phyloP scores from a whole-genome alignment of 2,797 vertebrate genomes.

The Pseudomugil tenellus region DNA sequence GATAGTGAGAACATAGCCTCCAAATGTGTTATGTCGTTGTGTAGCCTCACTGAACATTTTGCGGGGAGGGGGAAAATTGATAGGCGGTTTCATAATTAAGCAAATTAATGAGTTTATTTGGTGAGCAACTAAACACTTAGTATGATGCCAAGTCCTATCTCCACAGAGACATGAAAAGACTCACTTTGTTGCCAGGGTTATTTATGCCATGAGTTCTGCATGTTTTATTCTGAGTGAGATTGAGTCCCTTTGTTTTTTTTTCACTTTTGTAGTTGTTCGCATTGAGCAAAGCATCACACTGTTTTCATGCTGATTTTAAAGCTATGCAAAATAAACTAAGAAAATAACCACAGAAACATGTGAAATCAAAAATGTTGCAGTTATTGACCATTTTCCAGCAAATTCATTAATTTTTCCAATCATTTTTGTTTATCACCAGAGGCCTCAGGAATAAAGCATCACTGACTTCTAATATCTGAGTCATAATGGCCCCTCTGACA shows the following conservation, averaged over 20 bases:
- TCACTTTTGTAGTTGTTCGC: slow-evolving; percentile 34
- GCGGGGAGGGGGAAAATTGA: slow-evolving; percentile 71
- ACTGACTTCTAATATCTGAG: slow-evolving; percentile 64
- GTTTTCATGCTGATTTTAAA: slow-evolving; percentile 58
- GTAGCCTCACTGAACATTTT: slow-evolving; percentile 67
- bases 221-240: slow-evolving; percentile 33
- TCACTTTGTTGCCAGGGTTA: slow-evolving; percentile 68
- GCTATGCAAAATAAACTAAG: slow-evolving; percentile 47
- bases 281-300: slow-evolving; percentile 39
- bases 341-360: slow-evolving; percentile 39
- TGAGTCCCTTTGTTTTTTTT: slow-evolving; percentile 42
- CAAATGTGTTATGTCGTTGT: slow-evolving; percentile 74
- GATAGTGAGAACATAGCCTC: slow-evolving; percentile 77
- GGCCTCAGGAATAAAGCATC: slow-evolving; percentile 44
- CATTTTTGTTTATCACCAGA: slow-evolving; percentile 54
- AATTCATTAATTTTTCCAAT: slow-evolving; percentile 29
- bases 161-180: slow-evolving; percentile 73
- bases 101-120: slow-evolving; percentile 86
- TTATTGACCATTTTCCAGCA: slow-evolving; percentile 11
- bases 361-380: slow-evolving; percentile 35
- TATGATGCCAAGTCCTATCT: slow-evolving; percentile 64
- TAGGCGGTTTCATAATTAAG: slow-evolving; percentile 86
- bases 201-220: slow-evolving; percentile 48
- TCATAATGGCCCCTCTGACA: slow-evolving; percentile 68
- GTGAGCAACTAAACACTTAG: slow-evolving; percentile 78